Conservation (phyloP, 2,113 vertebrate species). For the Hydrochoerus hydrochaeris region DNA sequence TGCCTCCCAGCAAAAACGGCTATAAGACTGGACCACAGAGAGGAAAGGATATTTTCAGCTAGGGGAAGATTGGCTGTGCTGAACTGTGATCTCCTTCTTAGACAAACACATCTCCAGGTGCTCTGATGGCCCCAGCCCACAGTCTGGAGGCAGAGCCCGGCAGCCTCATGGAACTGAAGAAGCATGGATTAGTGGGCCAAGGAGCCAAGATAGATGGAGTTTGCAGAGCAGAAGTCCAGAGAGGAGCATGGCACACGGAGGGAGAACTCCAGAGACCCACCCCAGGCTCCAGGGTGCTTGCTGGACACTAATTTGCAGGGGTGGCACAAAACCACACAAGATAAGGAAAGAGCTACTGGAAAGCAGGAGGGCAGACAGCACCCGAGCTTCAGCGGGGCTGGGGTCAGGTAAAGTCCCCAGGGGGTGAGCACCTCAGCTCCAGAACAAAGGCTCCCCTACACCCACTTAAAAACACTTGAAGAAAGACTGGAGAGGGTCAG, state of each 20-base stretch:
- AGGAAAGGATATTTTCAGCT: fast-evolving
- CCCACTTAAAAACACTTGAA: too few relatives aligned
- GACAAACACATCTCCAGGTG: neutral
- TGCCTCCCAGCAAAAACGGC: neutral
- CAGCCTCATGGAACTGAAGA: neutral
- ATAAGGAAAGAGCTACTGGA: neutral
- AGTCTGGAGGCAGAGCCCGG: neutral
- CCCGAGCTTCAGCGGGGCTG: too few relatives aligned
- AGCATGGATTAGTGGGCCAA: neutral
- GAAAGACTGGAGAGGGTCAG: neutral
- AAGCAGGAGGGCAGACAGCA: neutral
- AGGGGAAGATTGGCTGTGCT: fast-evolving
- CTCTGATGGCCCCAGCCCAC: neutral
- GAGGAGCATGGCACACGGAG: too few relatives aligned
- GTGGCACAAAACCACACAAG: fast-evolving
- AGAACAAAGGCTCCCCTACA: neutral
- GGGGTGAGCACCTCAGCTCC: too few relatives aligned
- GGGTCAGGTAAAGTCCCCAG: neutral
- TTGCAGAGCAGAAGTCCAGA: neutral
- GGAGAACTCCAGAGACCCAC: neutral
- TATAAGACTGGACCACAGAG: too few relatives aligned
- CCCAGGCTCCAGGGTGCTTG: neutral
- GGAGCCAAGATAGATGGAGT: neutral
- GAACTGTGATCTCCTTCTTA: fast-evolving
- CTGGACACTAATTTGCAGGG: fast-evolving